A percentile compares a stretch with the other conserved stretches of the same genome.
Conservation (phyloP, 1,140 invertebrate genomes). For the Cotesia chilonis region DNA sequence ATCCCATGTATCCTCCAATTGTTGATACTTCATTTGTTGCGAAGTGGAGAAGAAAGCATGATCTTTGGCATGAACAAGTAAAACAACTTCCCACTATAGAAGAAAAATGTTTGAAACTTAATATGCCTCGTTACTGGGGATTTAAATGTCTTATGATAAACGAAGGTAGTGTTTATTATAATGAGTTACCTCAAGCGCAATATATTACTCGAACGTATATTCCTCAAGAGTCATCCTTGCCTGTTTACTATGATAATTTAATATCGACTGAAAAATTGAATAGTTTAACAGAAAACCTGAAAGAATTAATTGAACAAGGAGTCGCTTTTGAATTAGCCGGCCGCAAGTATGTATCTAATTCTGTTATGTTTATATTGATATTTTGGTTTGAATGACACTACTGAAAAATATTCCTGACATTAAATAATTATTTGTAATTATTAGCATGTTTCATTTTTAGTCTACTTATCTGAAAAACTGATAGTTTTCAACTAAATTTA, state of each 20-base stretch:
- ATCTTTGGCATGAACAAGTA: constrained; percentile 69
- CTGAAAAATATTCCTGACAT: too few species aligned
- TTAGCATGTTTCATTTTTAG: too few species aligned
- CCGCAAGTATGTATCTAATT: constrained; percentile 63
- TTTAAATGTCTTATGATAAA: constrained; percentile 72
- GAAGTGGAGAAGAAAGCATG: constrained; percentile 56
- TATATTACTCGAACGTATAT: constrained; percentile 78
- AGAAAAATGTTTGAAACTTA: constrained; percentile 82
- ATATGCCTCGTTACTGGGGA: constrained; percentile 83
- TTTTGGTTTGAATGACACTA: too few species aligned
- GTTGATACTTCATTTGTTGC: constrained; percentile 65
- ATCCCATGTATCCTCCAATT: constrained; percentile 71
- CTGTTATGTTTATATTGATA: too few species aligned
- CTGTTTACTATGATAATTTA: constrained; percentile 66
- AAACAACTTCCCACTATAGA: constrained; percentile 75
- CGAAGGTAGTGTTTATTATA: constrained; percentile 72
- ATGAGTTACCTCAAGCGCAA: constrained; percentile 73
- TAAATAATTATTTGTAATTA: too few species aligned
- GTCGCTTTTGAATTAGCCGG: constrained; percentile 68
- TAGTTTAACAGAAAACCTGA: constrained; percentile 63
- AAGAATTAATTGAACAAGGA: constrained; percentile 69
- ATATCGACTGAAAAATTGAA: constrained; percentile 54
- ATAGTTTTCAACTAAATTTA: too few species aligned
- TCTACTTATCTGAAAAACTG: too few species aligned
- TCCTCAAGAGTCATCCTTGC: constrained; percentile 65